Evolutionary conservation across 2,113 vertebrate species (phyloP).

Genomic region (Lanius ludovicianus): DNA sequence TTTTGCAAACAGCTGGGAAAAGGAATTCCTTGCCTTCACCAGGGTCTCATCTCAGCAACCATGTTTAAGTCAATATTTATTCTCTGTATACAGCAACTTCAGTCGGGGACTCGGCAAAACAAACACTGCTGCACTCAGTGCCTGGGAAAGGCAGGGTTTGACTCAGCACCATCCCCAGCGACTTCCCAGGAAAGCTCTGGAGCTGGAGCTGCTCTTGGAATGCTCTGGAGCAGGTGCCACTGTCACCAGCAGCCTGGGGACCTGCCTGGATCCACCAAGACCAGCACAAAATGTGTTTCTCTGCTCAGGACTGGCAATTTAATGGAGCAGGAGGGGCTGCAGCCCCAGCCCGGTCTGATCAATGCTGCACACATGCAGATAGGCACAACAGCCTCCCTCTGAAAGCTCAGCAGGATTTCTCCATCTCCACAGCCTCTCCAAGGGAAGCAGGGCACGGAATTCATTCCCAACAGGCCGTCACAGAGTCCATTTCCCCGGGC

Average conservation of each 20-base stretch:
- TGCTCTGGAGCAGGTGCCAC: neutral
- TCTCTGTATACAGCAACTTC: neutral
- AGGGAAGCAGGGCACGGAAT: neutral
- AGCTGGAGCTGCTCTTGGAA: neutral
- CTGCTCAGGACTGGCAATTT: neutral
- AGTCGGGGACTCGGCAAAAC: neutral
- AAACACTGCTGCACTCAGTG: neutral
- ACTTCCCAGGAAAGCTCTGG: neutral
- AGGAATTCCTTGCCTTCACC: neutral
- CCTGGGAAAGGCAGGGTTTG: neutral
- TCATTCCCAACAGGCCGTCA: neutral
- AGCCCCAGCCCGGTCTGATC: neutral
- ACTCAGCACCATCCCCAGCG: neutral
- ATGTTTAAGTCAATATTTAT: neutral
- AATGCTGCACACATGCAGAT: neutral
- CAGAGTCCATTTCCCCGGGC: neutral
- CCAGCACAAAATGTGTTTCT: neutral
- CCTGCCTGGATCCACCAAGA: rapidly evolving
- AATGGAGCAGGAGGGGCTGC: neutral
- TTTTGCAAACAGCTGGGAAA: neutral
- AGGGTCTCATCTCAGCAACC: neutral
- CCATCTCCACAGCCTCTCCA: neutral
- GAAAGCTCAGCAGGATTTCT: neutral
- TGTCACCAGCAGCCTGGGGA: neutral
- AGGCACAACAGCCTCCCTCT: neutral